A percentile compares a stretch with the other conserved stretches of the same genome.
Evolutionary conservation across 92 coral and sea anemone genomes (phyloP).

Genomic region (Porites cylindrica): DNA sequence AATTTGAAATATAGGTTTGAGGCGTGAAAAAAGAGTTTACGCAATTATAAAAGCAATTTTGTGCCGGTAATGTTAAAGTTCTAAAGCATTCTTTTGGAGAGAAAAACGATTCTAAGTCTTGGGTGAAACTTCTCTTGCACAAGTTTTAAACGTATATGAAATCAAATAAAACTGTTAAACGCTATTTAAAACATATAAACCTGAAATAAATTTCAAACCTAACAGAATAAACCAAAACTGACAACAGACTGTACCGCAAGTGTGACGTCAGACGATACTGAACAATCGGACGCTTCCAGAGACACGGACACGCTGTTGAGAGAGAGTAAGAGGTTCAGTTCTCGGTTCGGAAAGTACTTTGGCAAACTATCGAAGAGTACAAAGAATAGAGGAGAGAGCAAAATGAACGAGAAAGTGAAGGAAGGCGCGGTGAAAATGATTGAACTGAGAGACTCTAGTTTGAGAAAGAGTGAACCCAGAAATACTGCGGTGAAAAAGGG

Average conservation of each 20-base stretch:
- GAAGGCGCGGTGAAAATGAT: neutral
- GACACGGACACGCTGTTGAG: slow-evolving; percentile 54
- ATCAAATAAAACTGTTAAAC: neutral
- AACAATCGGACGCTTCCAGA: slow-evolving; percentile 62
- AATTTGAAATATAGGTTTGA: no score
- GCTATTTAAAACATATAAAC: slow-evolving; percentile 2
- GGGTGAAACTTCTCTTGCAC: neutral
- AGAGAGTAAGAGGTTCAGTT: slow-evolving; percentile 58
- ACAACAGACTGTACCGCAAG: slow-evolving; percentile 12
- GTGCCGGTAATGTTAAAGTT: no score
- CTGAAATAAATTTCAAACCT: slow-evolving; percentile 21
- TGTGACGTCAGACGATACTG: slow-evolving; percentile 52
- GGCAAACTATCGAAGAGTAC: slow-evolving; percentile 42
- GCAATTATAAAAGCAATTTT: no score
- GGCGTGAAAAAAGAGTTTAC: no score
- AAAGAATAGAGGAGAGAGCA: slow-evolving; percentile 15
- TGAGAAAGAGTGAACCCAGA: slow-evolving; percentile 15
- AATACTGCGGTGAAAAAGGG: slow-evolving; percentile 10
- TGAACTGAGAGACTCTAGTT: neutral
- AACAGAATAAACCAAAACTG: slow-evolving; percentile 19
- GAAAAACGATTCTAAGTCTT: no score
- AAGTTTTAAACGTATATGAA: neutral
- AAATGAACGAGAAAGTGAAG: slow-evolving; percentile 26
- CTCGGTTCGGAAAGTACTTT: slow-evolving; percentile 66
- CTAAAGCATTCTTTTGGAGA: no score